Evolutionary conservation across 2,797 vertebrate species (phyloP), one percentile per base, ranked within the genome.

Genomic region (Anolis apletophallus): DNA sequence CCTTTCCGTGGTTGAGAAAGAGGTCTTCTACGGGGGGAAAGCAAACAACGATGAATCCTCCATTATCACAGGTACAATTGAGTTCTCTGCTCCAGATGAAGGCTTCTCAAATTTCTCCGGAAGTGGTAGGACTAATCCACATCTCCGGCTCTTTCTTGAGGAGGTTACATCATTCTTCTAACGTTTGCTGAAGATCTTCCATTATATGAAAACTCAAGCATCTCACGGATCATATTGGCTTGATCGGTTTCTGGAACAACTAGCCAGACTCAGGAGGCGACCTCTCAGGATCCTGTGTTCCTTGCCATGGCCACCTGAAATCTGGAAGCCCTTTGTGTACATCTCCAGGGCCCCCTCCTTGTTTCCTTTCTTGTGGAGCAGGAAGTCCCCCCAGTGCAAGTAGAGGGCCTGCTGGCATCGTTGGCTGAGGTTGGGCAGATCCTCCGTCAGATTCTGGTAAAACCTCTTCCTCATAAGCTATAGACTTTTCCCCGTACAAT

Each of bases 351-450:
- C 87, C 71, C n/a, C 16, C 9, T 5, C 2, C 54, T 19, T 23
- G 40, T 50, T 5, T 36, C 73, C 64, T 54, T 81, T 69, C 87
- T 21, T 71, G 21, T 71, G 40, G 29, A 81, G 54, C 52, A 81
- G 78, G n/a, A 85, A 88, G 7, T 88, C 64, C 11, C 87, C 87
- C 83, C 83, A 85, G n/a, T 77, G 72, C 1, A 81, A 61, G 11
- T 77, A 85, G 71, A 88, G 36, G 11, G 78, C 54, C 72, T 88
- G 83, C 83, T 81, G 87, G 64, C 78, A 77, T 1, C 78, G 23
- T 64, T 77, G 59, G 78, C 52, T 71, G 52, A 32, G 21, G 2
- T 1, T 68, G 2, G 83, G 78, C 2, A 85, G 52, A 2, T 77
- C 61, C 23, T 69, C 83, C 72, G 71, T 8, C 11, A 88, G 0